These are phyloP conservation scores for Phyllostomus hastatus DNA, from an alignment of 2,113 vertebrate species.

Conservation along the genomic window DNA sequence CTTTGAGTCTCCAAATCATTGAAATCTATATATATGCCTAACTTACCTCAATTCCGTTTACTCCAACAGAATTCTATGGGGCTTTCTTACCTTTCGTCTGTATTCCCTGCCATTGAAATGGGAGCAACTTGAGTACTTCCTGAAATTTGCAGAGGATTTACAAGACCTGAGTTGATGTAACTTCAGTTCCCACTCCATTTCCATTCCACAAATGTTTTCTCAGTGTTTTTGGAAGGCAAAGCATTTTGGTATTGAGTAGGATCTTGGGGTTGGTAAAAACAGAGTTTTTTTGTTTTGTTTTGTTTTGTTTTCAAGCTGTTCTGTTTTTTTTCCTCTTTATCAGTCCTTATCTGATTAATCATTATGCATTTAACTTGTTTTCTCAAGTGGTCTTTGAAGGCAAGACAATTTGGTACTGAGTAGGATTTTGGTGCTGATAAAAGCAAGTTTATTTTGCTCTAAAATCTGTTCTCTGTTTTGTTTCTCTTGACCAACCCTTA, in stretches of 20 bases:
- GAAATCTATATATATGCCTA: not conserved
- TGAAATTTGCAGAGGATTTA: conserved; percentile 5
- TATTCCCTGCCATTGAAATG: not conserved
- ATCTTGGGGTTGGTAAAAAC: not conserved
- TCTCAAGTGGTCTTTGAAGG: not conserved
- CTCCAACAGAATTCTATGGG: not conserved
- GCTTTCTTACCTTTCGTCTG: not conserved
- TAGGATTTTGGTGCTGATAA: not conserved
- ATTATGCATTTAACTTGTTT: not conserved
- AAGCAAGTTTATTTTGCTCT: not conserved
- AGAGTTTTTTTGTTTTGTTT: not conserved
- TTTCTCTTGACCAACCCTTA: not conserved
- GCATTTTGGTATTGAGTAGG: not conserved
- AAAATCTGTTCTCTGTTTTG: not conserved
- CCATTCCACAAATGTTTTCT: not conserved
- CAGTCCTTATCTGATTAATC: not conserved
- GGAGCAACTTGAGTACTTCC: not conserved
- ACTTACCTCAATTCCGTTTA: not conserved
- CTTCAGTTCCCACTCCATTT: not conserved
- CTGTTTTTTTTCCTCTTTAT: not conserved
- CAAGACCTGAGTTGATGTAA: not conserved
- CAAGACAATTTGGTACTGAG: not conserved
- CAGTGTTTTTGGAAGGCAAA: not conserved
- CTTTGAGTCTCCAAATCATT: not conserved
- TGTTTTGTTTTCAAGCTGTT: not conserved